Conservation (phyloP, 1,140 invertebrate genomes). For the Brachionus angularis region DNA sequence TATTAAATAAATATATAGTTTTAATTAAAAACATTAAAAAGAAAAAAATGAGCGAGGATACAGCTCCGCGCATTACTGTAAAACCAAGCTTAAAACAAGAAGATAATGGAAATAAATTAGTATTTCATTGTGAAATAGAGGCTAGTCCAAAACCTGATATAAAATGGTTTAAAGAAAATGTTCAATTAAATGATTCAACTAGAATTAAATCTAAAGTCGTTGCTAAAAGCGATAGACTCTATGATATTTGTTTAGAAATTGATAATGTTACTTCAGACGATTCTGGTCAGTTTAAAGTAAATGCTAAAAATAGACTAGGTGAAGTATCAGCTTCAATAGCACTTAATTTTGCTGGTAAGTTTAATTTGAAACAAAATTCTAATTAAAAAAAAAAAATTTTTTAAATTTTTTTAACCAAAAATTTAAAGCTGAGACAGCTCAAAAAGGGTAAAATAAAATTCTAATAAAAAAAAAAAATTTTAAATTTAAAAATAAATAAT, state of each 20-base stretch:
- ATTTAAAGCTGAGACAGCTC: conserved; percentile 40
- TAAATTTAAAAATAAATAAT: not conserved
- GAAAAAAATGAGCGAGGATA: conserved; percentile 44
- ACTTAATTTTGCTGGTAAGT: conserved; percentile 94
- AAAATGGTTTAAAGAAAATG: conserved; percentile 81
- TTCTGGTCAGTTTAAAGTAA: conserved; percentile 88
- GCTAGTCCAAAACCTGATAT: conserved; percentile 82
- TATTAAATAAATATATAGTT: too few species aligned
- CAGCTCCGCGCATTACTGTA: conserved; percentile 81
- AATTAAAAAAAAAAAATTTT: not conserved
- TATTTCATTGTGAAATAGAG: conserved; percentile 87
- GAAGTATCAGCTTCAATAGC: conserved; percentile 93
- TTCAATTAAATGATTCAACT: conserved; percentile 57
- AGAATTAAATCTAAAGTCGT: conserved; percentile 14
- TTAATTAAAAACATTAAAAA: too few species aligned
- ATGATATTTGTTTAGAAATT: conserved; percentile 28
- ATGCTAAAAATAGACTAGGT: conserved; percentile 89
- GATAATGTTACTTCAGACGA: conserved; percentile 59
- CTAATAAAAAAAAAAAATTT: conserved; percentile 6
- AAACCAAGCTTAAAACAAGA: conserved; percentile 93
- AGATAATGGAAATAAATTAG: conserved; percentile 83
- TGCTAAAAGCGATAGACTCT: not conserved
- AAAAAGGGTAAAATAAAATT: conserved; percentile 23
- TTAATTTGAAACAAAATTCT: too few species aligned
- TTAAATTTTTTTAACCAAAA: not conserved